Evolutionary conservation across 2,113 vertebrate species (phyloP), one percentile per base, ranked within the genome.

Genomic region (Sarotherodon lohbergeri): DNA sequence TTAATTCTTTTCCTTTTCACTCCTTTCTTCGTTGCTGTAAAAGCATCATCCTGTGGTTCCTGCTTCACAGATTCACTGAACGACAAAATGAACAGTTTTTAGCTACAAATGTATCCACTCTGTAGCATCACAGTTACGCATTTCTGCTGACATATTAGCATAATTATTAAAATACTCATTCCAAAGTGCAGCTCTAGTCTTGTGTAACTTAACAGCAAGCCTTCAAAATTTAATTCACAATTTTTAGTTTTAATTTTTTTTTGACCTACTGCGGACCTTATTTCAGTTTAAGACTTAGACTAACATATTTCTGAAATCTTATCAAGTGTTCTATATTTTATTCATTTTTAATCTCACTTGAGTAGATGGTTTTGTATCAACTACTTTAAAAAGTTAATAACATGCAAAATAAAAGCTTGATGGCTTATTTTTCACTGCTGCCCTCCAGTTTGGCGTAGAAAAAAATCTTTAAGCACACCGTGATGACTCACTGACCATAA

Each of bases 1-100:
- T 94, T 93, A n/a, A 90, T 68, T 55, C 95, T 90, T 86, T 96
- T 97, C 86, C 95, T 95, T 91, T 95, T 96, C 66, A 89, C 41
- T 22, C 90, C 92, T 86, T 82, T 95, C 82, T 92, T 94, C 85
- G 93, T 91, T 41, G 52, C 19, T 14, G 76, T 76, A 24, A 95
- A 96, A 80, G 96, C 95, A 4, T 83, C 61, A 19, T 93, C 91
- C 22, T 91, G 76, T 8, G 29, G 34, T 22, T 95, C 93, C 50
- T 90, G 55, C 85, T 95, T 95, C 13, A 92, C 34, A 1, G 29
- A 43, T n/a, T 88, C 56, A 5, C 90, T 94, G 82, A 57, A 83
- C 3, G 24, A 80, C 34, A 89, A 59, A 73, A 66, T 10, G 55
- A 56, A 11, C 7, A 2, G 2, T n/a, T 54, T 52, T 16, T 13